Conservation (phyloP, 2,113 vertebrate species). For the Boleophthalmus pectinirostris region DNA sequence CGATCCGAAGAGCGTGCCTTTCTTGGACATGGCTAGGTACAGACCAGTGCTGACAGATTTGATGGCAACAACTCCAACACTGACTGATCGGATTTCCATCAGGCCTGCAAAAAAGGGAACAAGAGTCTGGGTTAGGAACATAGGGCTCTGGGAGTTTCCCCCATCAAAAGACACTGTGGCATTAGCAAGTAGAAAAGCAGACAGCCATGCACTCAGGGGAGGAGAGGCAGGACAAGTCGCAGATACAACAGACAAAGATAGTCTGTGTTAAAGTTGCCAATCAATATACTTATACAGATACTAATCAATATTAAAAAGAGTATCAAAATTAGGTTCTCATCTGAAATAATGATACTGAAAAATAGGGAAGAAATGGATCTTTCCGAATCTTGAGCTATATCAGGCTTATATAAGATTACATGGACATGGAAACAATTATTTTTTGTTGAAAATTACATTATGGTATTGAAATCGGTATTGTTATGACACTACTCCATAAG, state of each 20-base stretch:
- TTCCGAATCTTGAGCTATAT: too few relatives aligned
- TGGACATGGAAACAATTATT: too few relatives aligned
- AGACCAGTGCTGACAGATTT: constrained; percentile 88
- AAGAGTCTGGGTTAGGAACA: constrained; percentile 65
- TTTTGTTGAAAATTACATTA: too few relatives aligned
- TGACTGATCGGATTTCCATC: constrained; percentile 92
- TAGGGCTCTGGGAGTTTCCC: constrained; percentile 50
- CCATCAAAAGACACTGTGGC: constrained; percentile 68
- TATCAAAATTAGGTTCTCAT: neutral
- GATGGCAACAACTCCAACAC: constrained; percentile 89
- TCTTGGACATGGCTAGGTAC: constrained; percentile 93
- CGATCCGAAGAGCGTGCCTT: constrained; percentile 89
- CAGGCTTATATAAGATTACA: too few relatives aligned
- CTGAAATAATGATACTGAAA: neutral
- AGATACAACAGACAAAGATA: constrained; percentile 7
- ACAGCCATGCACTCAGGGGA: constrained; percentile 45
- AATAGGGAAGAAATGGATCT: too few relatives aligned
- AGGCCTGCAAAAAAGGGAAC: constrained; percentile 80
- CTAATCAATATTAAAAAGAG: neutral
- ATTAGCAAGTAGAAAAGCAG: constrained; percentile 71
- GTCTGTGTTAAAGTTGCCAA: neutral
- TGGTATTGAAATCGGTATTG: too few relatives aligned
- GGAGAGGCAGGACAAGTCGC: constrained; percentile 27
- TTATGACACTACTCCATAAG: too few relatives aligned
- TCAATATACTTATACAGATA: neutral